These are phyloP conservation scores for Bombus confusus DNA, from an alignment of 1,140 invertebrate species.

Conservation along the genomic window DNA sequence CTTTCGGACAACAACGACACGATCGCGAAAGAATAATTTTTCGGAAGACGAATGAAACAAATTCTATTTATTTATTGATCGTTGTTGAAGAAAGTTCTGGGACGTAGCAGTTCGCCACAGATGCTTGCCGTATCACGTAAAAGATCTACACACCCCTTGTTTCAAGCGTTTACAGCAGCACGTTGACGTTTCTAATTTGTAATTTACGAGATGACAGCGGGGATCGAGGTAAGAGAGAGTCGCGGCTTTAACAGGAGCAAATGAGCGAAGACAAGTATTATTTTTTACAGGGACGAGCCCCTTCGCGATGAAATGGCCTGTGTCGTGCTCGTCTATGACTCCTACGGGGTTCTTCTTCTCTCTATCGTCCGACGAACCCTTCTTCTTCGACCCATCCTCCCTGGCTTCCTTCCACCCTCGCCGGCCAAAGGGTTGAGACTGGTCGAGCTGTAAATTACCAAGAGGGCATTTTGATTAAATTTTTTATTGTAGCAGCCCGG, in stretches of 20 bases:
- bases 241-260: conserved; percentile 56
- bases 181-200: conserved; percentile 66
- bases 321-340: conserved; percentile 67
- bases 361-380: conserved; percentile 51
- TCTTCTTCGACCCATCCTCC: conserved; percentile 26
- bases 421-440: conserved; percentile 75
- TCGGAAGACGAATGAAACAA: background rate
- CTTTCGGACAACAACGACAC: too few species aligned
- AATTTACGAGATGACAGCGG: conserved; percentile 66
- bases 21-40: background rate
- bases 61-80: background rate
- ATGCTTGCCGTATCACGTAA: background rate
- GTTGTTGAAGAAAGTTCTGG: background rate
- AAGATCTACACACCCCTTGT: background rate
- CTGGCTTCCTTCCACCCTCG: conserved; percentile 10
- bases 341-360: conserved; percentile 66
- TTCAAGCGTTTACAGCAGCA: background rate
- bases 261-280: conserved; percentile 73
- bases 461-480: conserved; percentile 83
- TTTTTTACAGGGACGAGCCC: conserved; percentile 68
- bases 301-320: conserved; percentile 56
- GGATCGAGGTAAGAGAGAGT: conserved; percentile 1
- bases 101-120: background rate
- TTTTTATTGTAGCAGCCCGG: conserved; percentile 79
- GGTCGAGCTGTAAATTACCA: conserved; percentile 80